These are phyloP conservation scores for Epinotia ramella DNA, from an alignment of 2,888 invertebrate species.

Conservation along the genomic window DNA sequence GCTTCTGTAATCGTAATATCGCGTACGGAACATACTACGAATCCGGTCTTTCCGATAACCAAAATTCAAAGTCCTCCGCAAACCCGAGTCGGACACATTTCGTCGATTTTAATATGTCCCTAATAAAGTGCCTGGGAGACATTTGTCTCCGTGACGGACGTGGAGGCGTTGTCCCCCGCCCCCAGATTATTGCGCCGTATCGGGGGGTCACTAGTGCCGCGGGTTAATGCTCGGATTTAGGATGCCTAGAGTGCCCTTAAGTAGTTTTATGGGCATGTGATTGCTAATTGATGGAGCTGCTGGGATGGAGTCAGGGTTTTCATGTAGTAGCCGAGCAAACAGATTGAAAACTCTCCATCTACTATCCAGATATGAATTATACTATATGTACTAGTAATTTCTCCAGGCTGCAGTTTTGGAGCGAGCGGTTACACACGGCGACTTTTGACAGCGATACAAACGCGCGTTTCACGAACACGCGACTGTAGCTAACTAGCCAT, in stretches of 20 bases:
- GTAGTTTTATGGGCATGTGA: conserved; percentile 38
- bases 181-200: conserved; percentile 48
- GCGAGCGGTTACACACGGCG: no score
- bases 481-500: no score
- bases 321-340: neutral
- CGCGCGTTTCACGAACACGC: no score
- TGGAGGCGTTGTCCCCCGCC: conserved; percentile 23
- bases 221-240: conserved; percentile 45
- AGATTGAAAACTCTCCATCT: neutral
- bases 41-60: neutral
- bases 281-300: conserved; percentile 31
- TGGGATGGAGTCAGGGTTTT: neutral
- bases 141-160: conserved; percentile 75
- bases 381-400: neutral
- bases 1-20: no score
- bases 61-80: conserved; percentile 1
- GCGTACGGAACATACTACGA: no score
- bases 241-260: conserved; percentile 40
- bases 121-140: conserved; percentile 64
- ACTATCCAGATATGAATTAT: neutral
- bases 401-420: no score
- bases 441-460: no score
- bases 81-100: conserved; percentile 30
- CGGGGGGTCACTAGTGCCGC: conserved; percentile 48
- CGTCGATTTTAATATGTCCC: conserved; percentile 62